Conservation (phyloP, 2,797 vertebrate genomes). For the Pangasius sanitwongsei region DNA sequence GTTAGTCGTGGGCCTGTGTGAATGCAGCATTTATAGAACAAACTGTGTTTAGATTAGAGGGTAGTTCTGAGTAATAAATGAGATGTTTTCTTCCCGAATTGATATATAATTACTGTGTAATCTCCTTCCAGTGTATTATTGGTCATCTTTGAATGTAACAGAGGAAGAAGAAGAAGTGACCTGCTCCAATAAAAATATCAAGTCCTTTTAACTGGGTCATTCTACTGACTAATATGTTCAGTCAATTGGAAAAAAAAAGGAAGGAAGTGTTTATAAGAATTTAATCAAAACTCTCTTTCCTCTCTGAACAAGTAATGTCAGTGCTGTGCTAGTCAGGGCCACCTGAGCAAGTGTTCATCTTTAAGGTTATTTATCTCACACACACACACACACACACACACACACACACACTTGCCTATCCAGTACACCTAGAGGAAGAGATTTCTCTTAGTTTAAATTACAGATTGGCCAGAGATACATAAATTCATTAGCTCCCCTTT, state of each 20-base stretch:
- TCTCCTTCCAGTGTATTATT: background rate
- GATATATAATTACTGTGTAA: background rate
- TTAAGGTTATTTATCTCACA: constrained; percentile 48
- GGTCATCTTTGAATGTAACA: background rate
- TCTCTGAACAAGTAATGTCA: background rate
- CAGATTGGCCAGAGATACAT: background rate
- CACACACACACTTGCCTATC: background rate
- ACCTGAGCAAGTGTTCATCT: background rate
- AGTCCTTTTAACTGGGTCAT: background rate
- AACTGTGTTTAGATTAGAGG: background rate
- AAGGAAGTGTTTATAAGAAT: background rate
- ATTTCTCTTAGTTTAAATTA: background rate
- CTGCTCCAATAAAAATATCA: background rate
- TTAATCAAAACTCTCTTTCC: background rate
- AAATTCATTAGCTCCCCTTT: constrained; percentile 12
- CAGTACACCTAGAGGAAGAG: background rate
- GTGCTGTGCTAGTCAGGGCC: background rate
- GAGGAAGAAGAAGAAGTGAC: background rate
- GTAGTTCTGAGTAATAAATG: background rate
- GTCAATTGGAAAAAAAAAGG: background rate
- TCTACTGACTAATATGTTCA: background rate
- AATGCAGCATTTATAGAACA: background rate
- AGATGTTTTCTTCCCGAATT: background rate
- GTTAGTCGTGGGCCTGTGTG: background rate
- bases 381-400: constrained; percentile 19